phyloP scores from a whole-genome alignment of 2,113 vertebrate species.

The Suncus etruscus region DNA sequence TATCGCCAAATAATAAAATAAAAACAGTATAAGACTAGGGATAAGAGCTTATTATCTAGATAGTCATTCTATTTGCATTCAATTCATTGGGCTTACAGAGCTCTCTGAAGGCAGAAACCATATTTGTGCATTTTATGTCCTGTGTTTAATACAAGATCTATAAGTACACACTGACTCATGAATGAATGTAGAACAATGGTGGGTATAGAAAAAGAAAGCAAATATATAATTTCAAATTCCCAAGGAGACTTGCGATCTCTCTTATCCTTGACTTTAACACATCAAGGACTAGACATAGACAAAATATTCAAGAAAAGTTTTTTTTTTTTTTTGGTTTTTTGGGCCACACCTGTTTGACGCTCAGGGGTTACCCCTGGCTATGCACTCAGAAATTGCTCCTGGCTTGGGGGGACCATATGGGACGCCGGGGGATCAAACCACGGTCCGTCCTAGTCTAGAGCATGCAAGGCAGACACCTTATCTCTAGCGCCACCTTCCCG shows the following conservation, averaged over 20 bases:
- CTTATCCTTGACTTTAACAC: not conserved
- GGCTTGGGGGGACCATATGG: too few relatives aligned
- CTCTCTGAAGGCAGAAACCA: not conserved
- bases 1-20: not conserved
- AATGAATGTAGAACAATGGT: not conserved
- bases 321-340: too few relatives aligned
- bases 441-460: too few relatives aligned
- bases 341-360: too few relatives aligned
- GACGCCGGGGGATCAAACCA: too few relatives aligned
- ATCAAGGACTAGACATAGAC: too few relatives aligned
- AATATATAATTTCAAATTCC: not conserved
- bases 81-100: not conserved
- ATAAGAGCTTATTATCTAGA: not conserved
- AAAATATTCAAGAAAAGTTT: not conserved
- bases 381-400: too few relatives aligned
- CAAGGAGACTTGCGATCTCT: not conserved
- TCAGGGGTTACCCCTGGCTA: too few relatives aligned
- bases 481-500: too few relatives aligned
- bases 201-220: not conserved
- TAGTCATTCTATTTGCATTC: not conserved
- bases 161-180: not conserved
- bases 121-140: not conserved
- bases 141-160: not conserved
- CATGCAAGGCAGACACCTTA: too few relatives aligned
- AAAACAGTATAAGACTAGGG: not conserved